Evolutionary conservation across 2,888 invertebrate genomes (phyloP).

Genomic region (Phania funesta): DNA sequence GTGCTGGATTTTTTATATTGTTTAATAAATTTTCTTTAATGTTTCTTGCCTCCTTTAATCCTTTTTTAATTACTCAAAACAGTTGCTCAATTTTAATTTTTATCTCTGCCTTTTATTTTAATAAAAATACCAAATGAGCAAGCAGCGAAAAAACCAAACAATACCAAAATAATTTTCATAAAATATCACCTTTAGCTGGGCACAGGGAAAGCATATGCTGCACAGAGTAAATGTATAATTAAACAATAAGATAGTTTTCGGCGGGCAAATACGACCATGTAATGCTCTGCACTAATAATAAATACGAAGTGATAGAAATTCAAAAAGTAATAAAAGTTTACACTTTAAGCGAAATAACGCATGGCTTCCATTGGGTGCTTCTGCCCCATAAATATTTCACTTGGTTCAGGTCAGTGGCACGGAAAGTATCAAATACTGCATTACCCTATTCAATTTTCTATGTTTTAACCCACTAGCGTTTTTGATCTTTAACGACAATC

Average conservation of each 20-base stretch:
- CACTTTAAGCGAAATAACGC: too few relatives aligned
- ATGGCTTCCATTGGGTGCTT: too few relatives aligned
- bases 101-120: slow-evolving; percentile 8
- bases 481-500: too few relatives aligned
- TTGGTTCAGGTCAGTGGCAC: too few relatives aligned
- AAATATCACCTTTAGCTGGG: slow-evolving; percentile 27
- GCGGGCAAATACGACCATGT: background rate
- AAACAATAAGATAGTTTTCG: background rate
- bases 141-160: background rate
- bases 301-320: too few relatives aligned
- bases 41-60: slow-evolving; percentile 42
- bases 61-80: slow-evolving; percentile 48
- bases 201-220: slow-evolving; percentile 37
- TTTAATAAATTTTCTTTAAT: slow-evolving; percentile 14
- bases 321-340: too few relatives aligned
- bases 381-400: too few relatives aligned
- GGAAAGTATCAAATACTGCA: too few relatives aligned
- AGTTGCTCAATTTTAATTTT: slow-evolving; percentile 42
- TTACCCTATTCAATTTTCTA: too few relatives aligned
- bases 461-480: too few relatives aligned
- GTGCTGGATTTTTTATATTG: background rate
- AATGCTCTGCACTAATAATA: background rate
- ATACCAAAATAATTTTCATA: slow-evolving; percentile 26
- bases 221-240: slow-evolving; percentile 23
- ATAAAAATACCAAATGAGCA: background rate